These are phyloP conservation scores for Rhinogobio ventralis DNA, from an alignment of 2,797 vertebrate species.

Conservation along the genomic window DNA sequence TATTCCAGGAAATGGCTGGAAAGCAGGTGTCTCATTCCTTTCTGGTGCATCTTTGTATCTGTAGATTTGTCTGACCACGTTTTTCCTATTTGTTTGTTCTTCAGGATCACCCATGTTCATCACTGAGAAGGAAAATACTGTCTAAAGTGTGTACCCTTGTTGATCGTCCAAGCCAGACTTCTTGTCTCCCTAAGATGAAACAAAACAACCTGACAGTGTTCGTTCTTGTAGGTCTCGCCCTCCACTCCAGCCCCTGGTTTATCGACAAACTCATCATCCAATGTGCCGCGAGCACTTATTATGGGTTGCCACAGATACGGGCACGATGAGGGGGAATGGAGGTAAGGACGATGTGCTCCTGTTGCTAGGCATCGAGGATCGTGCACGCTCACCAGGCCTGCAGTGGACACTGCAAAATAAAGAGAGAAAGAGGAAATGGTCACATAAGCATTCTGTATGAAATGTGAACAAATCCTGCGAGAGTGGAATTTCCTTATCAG, in stretches of 20 bases:
- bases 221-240: constrained; percentile 56
- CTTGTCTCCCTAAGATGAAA: constrained; percentile 53
- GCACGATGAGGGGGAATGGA: constrained; percentile 68
- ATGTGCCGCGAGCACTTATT: constrained; percentile 70
- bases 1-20: constrained; percentile 5
- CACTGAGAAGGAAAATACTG: constrained; percentile 69
- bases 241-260: constrained; percentile 65
- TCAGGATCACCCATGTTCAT: constrained; percentile 32
- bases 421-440: constrained; percentile 50
- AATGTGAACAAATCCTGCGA: constrained; percentile 43
- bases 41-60: background rate
- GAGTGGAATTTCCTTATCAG: constrained; percentile 48
- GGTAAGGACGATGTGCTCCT: constrained; percentile 80
- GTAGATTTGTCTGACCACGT: background rate
- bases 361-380: constrained; percentile 82
- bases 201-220: constrained; percentile 43
- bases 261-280: constrained; percentile 77
- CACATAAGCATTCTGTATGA: constrained; percentile 59
- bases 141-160: constrained; percentile 68
- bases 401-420: constrained; percentile 89
- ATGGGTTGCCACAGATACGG: constrained; percentile 76
- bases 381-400: constrained; percentile 95
- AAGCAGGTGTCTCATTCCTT: background rate
- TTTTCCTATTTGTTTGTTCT: constrained; percentile 54
- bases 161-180: constrained; percentile 66